Evolutionary conservation across 2,113 vertebrate genomes (phyloP).

Genomic region (Psephotus haematonotus): DNA sequence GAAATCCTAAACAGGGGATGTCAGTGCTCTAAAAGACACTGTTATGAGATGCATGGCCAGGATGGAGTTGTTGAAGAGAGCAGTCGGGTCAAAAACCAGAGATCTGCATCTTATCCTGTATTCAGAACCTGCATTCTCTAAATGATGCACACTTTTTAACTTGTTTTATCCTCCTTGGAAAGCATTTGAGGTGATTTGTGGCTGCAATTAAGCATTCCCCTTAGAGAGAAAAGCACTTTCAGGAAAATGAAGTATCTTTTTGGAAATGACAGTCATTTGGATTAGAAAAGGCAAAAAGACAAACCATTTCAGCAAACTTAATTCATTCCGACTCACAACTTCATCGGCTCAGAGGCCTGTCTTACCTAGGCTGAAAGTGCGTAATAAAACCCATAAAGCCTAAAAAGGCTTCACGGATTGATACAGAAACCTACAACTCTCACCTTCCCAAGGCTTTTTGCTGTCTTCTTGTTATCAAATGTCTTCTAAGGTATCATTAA

Average conservation of each 20-base stretch:
- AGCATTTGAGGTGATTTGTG: conserved; percentile 65
- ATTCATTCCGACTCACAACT: conserved; percentile 51
- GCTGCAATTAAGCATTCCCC: conserved; percentile 72
- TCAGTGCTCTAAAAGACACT: background rate
- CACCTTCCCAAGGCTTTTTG: background rate
- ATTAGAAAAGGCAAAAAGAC: background rate
- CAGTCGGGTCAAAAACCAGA: background rate
- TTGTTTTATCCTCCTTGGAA: conserved; percentile 49
- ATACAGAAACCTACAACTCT: conserved; percentile 8
- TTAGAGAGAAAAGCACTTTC: conserved; percentile 70
- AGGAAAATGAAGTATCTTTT: conserved; percentile 67
- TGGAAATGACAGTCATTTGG: conserved; percentile 67
- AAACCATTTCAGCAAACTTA: conserved; percentile 54
- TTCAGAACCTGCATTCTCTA: conserved; percentile 32
- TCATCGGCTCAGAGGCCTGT: conserved; percentile 41
- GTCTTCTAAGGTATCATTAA: background rate
- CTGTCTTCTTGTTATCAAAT: background rate
- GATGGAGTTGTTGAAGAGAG: background rate
- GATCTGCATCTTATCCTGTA: conserved; percentile 14
- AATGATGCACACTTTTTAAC: conserved; percentile 52
- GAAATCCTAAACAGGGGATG: background rate
- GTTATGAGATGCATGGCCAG: background rate
- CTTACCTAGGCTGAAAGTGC: conserved; percentile 8
- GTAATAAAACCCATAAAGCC: background rate
- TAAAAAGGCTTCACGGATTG: background rate